Evolutionary conservation across 2,888 invertebrate species (phyloP).

Genomic region (Priocnemis perturbator): DNA sequence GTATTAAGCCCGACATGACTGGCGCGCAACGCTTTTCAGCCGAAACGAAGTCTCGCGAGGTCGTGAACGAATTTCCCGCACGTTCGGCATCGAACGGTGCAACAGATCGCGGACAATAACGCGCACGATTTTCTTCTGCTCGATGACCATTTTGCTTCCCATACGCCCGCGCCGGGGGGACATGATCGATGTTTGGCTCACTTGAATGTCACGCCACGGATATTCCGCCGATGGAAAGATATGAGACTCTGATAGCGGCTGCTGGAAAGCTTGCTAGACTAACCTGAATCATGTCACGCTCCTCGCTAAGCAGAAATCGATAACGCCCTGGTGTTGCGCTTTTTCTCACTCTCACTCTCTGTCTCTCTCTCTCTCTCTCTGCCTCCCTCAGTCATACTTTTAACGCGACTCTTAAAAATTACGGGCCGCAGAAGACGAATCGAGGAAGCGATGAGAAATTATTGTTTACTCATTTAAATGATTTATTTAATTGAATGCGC

Average conservation of each 20-base stretch:
- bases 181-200: neutral
- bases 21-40: too few species aligned
- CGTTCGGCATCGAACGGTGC: too few species aligned
- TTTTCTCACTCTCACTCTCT: neutral
- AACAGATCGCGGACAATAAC: neutral
- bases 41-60: too few species aligned
- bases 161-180: too few species aligned
- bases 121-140: neutral
- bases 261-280: neutral
- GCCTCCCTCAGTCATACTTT: neutral
- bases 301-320: slow-evolving; percentile 46
- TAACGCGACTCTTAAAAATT: too few species aligned
- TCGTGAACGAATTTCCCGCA: too few species aligned
- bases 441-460: too few species aligned
- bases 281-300: slow-evolving; percentile 33
- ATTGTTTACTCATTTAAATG: too few species aligned
- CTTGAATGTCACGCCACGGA: neutral
- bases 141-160: neutral
- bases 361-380: slow-evolving; percentile 1
- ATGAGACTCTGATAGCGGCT: slow-evolving; percentile 8
- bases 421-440: too few species aligned
- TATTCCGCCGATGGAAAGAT: neutral
- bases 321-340: slow-evolving; percentile 29
- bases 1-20: too few species aligned
- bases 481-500: too few species aligned